These are phyloP conservation scores for Nothoprocta perdicaria DNA, from an alignment of 2,113 vertebrate species.

Conservation along the genomic window DNA sequence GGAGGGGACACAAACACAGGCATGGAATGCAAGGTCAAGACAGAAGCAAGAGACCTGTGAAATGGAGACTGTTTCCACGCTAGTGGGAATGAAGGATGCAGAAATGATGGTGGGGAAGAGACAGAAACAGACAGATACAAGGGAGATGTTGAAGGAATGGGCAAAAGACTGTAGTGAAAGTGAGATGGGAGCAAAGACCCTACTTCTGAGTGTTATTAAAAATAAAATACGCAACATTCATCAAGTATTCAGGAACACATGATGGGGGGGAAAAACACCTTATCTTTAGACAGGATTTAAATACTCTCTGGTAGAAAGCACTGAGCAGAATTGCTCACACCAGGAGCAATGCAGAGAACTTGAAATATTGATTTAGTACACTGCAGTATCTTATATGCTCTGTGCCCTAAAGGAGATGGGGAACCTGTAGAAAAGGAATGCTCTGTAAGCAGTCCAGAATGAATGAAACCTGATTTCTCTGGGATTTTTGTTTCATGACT, in stretches of 20 bases:
- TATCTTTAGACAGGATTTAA: not conserved
- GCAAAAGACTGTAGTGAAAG: not conserved
- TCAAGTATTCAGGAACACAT: not conserved
- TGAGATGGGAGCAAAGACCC: not conserved
- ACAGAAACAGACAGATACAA: not conserved
- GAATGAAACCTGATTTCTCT: not conserved
- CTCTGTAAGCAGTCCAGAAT: not conserved
- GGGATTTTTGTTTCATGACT: not conserved
- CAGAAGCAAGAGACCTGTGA: not conserved
- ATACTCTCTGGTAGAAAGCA: not conserved
- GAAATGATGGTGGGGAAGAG: not conserved
- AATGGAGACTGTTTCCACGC: not conserved
- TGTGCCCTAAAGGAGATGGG: not conserved
- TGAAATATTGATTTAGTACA: not conserved
- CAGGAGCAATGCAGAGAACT: not conserved
- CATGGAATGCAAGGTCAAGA: not conserved
- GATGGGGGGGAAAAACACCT: no score
- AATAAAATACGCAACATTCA: not conserved
- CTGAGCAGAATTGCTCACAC: not conserved
- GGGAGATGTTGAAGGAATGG: not conserved
- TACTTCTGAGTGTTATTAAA: not conserved
- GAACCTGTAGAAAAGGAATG: not conserved
- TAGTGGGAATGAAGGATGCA: not conserved
- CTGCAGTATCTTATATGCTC: not conserved
- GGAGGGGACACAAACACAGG: not conserved